Evolutionary conservation across 2,113 vertebrate species (phyloP).

Genomic region (Rhinogobius similis): DNA sequence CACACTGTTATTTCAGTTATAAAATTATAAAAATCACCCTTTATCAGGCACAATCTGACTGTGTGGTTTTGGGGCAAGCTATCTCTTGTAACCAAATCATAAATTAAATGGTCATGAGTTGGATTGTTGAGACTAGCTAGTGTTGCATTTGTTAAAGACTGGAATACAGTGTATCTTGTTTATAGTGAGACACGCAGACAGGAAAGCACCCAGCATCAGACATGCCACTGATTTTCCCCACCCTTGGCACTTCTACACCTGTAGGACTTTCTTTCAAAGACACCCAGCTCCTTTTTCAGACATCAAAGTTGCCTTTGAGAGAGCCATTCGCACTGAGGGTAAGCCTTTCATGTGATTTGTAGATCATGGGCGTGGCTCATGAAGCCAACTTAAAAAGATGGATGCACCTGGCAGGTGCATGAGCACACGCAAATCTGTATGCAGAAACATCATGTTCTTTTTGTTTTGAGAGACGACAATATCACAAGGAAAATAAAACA

Average conservation of each 20-base stretch:
- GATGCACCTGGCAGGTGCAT: slow-evolving; percentile 79
- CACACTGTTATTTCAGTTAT: slow-evolving; percentile 24
- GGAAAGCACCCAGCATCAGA: slow-evolving; percentile 69
- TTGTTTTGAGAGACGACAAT: slow-evolving; percentile 71
- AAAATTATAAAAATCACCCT: slow-evolving; percentile 22
- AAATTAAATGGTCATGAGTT: slow-evolving; percentile 58
- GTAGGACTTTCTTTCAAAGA: slow-evolving; percentile 74
- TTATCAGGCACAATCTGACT: slow-evolving; percentile 38
- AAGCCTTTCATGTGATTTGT: slow-evolving; percentile 79
- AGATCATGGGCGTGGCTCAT: slow-evolving; percentile 69
- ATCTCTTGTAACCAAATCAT: slow-evolving; percentile 24
- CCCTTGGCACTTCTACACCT: slow-evolving; percentile 72
- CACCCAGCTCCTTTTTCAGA: slow-evolving; percentile 73
- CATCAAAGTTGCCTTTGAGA: slow-evolving; percentile 79
- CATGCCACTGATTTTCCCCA: slow-evolving; percentile 41
- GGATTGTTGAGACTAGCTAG: slow-evolving; percentile 14
- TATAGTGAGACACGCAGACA: slow-evolving; percentile 42
- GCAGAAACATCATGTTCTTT: slow-evolving; percentile 51
- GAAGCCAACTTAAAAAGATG: slow-evolving; percentile 67
- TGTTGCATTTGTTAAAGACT: slow-evolving; percentile 12
- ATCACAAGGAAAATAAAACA: slow-evolving; percentile 74
- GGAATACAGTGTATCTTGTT: slow-evolving; percentile 37
- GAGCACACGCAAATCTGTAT: slow-evolving; percentile 53
- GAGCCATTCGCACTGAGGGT: slow-evolving; percentile 66
- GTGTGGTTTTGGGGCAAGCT: slow-evolving; percentile 10